phyloP scores from a whole-genome alignment of 1,140 invertebrate genomes.

The Aphidius gifuensis region DNA sequence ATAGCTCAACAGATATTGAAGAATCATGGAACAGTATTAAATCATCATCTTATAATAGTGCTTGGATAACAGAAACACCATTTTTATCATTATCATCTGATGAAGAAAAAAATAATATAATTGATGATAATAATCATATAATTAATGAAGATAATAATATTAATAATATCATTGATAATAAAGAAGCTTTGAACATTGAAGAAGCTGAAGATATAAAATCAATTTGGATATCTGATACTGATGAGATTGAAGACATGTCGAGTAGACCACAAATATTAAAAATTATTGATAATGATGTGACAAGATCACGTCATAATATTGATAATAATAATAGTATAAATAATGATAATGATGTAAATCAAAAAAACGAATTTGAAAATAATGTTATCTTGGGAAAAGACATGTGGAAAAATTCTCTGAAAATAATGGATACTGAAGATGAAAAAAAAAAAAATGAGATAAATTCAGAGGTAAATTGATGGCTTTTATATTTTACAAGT shows the following conservation, averaged over 20 bases:
- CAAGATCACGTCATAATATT: conserved; percentile 31
- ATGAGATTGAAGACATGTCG: conserved; percentile 48
- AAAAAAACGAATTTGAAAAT: neutral
- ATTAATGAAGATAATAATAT: neutral
- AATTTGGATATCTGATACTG: conserved; percentile 46
- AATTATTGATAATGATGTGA: conserved; percentile 50
- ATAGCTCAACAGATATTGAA: conserved; percentile 12
- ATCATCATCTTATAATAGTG: conserved; percentile 5
- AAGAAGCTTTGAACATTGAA: conserved; percentile 29
- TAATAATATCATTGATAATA: conserved; percentile 16
- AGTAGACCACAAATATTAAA: conserved; percentile 50
- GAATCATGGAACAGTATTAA: conserved; percentile 21
- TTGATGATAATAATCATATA: conserved; percentile 1
- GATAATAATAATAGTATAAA: conserved; percentile 26
- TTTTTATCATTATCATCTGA: neutral
- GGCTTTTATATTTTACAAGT: conserved; percentile 9
- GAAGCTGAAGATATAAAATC: conserved; percentile 43
- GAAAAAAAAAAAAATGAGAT: neutral
- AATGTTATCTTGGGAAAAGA: neutral
- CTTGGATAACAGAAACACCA: conserved; percentile 9
- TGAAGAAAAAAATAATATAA: neutral
- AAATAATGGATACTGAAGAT: conserved; percentile 4
- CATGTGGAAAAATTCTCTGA: neutral
- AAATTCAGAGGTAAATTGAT: conserved; percentile 30
- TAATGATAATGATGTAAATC: conserved; percentile 11